A percentile compares a stretch with the other conserved stretches of the same genome.
phyloP scores from a whole-genome alignment of 2,797 vertebrate species.

The Danio aesculapii region DNA sequence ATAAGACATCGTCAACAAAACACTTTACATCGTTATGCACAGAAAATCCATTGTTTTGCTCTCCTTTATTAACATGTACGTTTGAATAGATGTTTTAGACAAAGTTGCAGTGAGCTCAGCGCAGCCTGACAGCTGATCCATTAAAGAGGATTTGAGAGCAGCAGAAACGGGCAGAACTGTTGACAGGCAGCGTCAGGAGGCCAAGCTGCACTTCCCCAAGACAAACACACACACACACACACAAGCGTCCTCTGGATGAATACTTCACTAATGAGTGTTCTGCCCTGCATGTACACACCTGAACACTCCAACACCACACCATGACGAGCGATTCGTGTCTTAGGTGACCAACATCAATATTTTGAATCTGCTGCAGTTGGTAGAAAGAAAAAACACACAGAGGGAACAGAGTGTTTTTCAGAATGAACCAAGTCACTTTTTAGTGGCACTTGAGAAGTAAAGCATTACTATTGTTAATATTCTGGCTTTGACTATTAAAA shows the following conservation, averaged over 20 bases:
- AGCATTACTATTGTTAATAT: neutral
- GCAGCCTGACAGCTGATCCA: slow-evolving; percentile 17
- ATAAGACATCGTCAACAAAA: neutral
- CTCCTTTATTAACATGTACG: slow-evolving; percentile 8
- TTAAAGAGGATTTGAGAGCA: slow-evolving; percentile 16
- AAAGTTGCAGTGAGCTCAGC: slow-evolving; percentile 4
- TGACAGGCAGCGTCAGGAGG: slow-evolving; percentile 10
- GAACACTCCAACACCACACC: neutral
- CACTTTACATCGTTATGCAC: slow-evolving; percentile 18
- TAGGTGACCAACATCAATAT: slow-evolving; percentile 24
- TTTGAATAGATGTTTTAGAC: slow-evolving; percentile 26
- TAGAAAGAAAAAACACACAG: neutral
- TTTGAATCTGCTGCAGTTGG: slow-evolving; percentile 1
- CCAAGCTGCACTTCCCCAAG: slow-evolving; percentile 18
- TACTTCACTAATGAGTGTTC: neutral
- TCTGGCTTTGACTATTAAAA: too few relatives aligned
- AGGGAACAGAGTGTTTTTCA: neutral
- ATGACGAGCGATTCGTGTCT: neutral
- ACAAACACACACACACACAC: neutral
- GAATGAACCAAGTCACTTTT: neutral
- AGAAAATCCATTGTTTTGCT: slow-evolving; percentile 9
- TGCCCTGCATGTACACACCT: slow-evolving; percentile 2
- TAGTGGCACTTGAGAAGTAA: neutral
- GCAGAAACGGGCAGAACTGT: slow-evolving; percentile 11
- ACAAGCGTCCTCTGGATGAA: neutral